These are phyloP conservation scores for Amphimedon queenslandica DNA, from an alignment of 37 sponge, comb jelly and placozoan species.

Conservation along the genomic window DNA sequence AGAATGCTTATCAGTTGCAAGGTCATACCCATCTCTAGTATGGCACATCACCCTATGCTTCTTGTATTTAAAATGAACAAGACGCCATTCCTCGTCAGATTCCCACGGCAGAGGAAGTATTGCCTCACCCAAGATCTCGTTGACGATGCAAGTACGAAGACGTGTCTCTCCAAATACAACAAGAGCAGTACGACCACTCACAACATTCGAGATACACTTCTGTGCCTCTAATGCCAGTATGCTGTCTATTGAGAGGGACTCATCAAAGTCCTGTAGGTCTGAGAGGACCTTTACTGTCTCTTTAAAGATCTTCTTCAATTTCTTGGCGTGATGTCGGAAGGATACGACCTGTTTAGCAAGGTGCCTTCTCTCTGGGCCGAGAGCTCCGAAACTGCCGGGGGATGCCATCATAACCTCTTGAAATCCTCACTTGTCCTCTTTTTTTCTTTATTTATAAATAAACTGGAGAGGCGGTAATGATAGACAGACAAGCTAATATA, in stretches of 20 bases:
- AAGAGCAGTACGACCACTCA: constrained; percentile 72
- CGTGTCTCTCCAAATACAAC: constrained; percentile 76
- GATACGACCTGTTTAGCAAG: constrained; percentile 52
- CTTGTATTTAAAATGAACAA: constrained; percentile 73
- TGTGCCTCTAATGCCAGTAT: constrained; percentile 68
- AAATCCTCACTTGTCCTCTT: too few relatives aligned
- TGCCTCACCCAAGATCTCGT: constrained; percentile 78
- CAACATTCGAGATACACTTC: constrained; percentile 77
- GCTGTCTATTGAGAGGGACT: constrained; percentile 63
- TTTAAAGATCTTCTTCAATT: constrained; percentile 80
- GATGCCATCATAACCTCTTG: not conserved
- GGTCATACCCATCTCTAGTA: constrained; percentile 48
- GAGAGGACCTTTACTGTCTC: constrained; percentile 76
- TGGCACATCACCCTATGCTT: constrained; percentile 46
- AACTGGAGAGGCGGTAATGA: too few relatives aligned
- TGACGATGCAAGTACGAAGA: constrained; percentile 53
- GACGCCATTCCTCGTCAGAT: constrained; percentile 63
- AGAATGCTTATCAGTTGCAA: constrained; percentile 1
- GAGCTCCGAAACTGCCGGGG: not conserved
- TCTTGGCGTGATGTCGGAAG: constrained; percentile 66
- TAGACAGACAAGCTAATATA: too few relatives aligned
- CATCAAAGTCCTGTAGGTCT: constrained; percentile 81
- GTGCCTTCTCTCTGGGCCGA: constrained; percentile 56
- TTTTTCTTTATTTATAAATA: too few relatives aligned
- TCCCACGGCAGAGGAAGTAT: constrained; percentile 46